Evolutionary conservation across 2,888 invertebrate genomes (phyloP).

Genomic region (Tuta absoluta): DNA sequence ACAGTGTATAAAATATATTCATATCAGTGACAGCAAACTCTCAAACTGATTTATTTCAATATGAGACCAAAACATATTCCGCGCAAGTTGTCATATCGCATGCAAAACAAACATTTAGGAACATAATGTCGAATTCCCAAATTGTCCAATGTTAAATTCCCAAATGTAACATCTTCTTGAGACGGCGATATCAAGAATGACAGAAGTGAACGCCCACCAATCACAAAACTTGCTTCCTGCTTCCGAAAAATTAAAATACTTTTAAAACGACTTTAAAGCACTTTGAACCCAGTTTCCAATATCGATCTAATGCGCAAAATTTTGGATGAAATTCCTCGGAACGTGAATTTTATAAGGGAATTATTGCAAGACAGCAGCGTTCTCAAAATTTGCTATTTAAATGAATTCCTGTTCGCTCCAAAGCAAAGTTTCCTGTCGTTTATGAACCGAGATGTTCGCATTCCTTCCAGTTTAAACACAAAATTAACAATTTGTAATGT

Average conservation of each 20-base stretch:
- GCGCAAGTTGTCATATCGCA: too few species aligned
- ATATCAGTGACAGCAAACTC: too few species aligned
- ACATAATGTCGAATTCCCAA: too few species aligned
- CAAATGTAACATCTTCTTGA: too few species aligned
- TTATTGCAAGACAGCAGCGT: slow-evolving; percentile 14
- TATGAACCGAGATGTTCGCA: slow-evolving; percentile 8
- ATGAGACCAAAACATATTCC: too few species aligned
- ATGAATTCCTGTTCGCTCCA: slow-evolving; percentile 9
- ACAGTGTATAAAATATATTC: too few species aligned
- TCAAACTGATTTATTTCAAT: too few species aligned
- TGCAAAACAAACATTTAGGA: too few species aligned
- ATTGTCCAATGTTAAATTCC: too few species aligned
- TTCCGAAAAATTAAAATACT: not conserved
- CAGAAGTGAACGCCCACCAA: too few species aligned
- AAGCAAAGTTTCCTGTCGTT: slow-evolving; percentile 7
- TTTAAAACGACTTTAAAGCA: not conserved
- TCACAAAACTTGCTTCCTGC: not conserved
- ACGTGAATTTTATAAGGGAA: slow-evolving; percentile 8
- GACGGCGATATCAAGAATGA: too few species aligned
- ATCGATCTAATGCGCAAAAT: not conserved
- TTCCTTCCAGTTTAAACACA: slow-evolving; percentile 8
- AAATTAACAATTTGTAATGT: slow-evolving; percentile 13
- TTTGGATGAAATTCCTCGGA: not conserved
- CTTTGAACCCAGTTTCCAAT: not conserved
- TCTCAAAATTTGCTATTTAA: slow-evolving; percentile 19